Base-by-base conservation (phyloP, 1,140 invertebrate species). In the Pteromalus puparum region DNA sequence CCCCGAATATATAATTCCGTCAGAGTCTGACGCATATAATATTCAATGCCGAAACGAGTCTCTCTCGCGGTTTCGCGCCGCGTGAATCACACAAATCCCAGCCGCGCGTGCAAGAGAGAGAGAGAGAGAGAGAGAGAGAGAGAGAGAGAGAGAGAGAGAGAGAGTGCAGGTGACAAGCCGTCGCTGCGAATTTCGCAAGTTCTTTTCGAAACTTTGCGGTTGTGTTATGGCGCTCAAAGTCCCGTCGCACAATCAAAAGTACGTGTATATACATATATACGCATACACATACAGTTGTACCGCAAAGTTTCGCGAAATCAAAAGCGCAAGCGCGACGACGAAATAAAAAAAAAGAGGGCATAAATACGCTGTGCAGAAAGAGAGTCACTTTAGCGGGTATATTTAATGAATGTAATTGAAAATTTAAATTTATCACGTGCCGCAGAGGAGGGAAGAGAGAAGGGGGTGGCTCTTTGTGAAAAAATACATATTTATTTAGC, bases 401-500 rank as follows among this genome's bases (percentile, higher is more conserved):
- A n/a, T 70, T 26, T 70, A 28, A 70, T 70, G 26, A 70, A 70
- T 70, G 24, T 70, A 70, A 70, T 70, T 70, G 67, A 28, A 30
- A 70, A 70, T 70, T 70, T 70, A 18, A 70, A 70, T 70, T 70
- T 70, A 70, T 70, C 67, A 13, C 26, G 24, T 6, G 26, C 26
- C 28, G 65, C 0, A 67, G n/a, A 24, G 2, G 2, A 24, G 18
- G 67, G n/a, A 68, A 68, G 67, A 12, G 5, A 68, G n/a, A n/a
- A 1, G 18, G 18, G n/a, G 18, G 61, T 5, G 61, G 26, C 24
- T 30, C 28, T 70, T 30, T 30, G 67, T 70, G 24, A 70, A 70
- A 70, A 70, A 70, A 70, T 70, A 28, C 67, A 70, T 70, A 70
- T 70, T 70, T 70, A 70, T 70, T 70, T 30, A 70, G 28, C 67